These are phyloP conservation scores for Escarpia spicata DNA, from an alignment of 2,888 invertebrate genomes.

Conservation along the genomic window DNA sequence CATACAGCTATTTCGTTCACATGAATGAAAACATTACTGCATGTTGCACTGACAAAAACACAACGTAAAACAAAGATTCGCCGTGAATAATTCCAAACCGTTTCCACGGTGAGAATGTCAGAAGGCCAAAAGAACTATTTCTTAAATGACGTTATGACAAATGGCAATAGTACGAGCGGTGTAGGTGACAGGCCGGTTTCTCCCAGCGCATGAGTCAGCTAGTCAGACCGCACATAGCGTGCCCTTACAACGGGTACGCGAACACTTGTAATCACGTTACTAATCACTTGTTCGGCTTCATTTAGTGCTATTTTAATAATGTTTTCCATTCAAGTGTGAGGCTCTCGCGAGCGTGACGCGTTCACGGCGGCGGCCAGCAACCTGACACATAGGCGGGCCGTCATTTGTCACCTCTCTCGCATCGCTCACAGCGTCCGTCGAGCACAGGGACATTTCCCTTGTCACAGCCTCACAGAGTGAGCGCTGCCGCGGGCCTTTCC, in stretches of 20 bases:
- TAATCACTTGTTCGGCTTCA: conserved; percentile 11
- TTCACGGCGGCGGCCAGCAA: background rate
- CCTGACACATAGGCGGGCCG: background rate
- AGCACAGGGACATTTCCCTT: background rate
- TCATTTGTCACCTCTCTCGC: background rate
- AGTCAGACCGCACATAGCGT: background rate
- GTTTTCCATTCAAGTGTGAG: conserved; percentile 16
- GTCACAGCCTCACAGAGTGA: background rate
- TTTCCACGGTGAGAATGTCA: background rate
- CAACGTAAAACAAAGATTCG: background rate
- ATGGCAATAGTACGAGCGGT: background rate
- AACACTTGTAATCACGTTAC: conserved; percentile 12
- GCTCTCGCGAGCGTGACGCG: background rate
- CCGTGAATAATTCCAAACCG: background rate
- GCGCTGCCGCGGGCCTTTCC: background rate
- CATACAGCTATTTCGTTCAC: no score
- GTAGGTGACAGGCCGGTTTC: background rate
- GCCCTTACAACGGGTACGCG: background rate
- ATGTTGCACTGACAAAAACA: background rate
- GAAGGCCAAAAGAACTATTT: background rate
- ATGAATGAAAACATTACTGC: background rate
- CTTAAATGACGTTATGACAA: background rate
- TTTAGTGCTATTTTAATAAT: conserved; percentile 12
- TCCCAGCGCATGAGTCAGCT: background rate
- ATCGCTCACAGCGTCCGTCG: background rate